Conservation (phyloP, 2,113 vertebrate species). For the Passer domesticus region DNA sequence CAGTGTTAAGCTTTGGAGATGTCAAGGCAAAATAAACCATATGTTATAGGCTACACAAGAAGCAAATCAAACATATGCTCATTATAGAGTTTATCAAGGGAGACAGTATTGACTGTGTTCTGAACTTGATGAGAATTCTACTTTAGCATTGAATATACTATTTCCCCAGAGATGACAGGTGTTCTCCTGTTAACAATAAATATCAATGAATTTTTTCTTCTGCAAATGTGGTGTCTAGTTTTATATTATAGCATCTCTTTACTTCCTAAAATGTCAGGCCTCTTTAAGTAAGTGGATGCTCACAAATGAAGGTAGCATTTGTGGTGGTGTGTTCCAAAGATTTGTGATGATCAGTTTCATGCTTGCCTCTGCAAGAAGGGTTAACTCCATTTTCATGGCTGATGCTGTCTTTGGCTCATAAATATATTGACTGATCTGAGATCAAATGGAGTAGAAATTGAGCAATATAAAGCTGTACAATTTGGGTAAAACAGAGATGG, state of each 20-base stretch:
- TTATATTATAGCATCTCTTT: neutral
- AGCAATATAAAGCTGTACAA: neutral
- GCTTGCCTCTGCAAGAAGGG: neutral
- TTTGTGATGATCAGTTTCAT: neutral
- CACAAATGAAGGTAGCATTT: neutral
- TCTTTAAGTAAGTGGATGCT: neutral
- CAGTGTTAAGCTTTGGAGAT: neutral
- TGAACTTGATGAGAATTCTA: neutral
- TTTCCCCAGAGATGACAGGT: neutral
- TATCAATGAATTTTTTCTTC: neutral
- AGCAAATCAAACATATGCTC: neutral
- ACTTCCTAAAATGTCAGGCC: neutral
- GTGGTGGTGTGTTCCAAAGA: neutral
- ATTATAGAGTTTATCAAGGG: neutral
- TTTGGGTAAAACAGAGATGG: neutral
- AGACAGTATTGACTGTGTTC: accelerated
- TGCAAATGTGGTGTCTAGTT: neutral
- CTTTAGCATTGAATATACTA: neutral
- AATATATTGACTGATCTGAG: neutral
- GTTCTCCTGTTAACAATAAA: neutral
- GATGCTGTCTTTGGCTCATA: neutral
- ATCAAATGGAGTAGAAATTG: neutral
- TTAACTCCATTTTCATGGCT: neutral
- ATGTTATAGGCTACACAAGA: neutral
- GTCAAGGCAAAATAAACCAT: neutral